Percentiles rank a stretch among this genome's conserved stretches.
Evolutionary conservation across 1,140 invertebrate species (phyloP).

Genomic region (Drosophila nannoptera): DNA sequence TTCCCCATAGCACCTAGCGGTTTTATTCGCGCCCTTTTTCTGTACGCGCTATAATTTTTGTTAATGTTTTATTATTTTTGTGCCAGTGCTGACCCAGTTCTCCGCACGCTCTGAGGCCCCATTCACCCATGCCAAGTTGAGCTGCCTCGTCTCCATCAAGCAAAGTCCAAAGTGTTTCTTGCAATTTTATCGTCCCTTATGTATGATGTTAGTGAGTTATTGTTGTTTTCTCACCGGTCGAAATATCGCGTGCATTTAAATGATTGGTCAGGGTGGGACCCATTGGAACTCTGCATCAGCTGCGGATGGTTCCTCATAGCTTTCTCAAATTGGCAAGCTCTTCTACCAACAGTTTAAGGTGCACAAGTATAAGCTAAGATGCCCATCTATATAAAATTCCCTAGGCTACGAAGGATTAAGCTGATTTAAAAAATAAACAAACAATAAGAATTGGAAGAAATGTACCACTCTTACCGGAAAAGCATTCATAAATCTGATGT

Average conservation of each 20-base stretch:
- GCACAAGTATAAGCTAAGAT: too few relatives aligned
- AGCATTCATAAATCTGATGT: constrained; percentile 21
- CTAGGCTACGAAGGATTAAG: too few relatives aligned
- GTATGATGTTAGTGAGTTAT: constrained; percentile 56
- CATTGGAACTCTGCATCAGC: constrained; percentile 47
- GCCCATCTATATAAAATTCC: too few relatives aligned
- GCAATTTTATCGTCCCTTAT: constrained; percentile 56
- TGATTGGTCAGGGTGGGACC: constrained; percentile 62
- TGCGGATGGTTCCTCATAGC: constrained; percentile 12
- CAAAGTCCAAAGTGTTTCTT: constrained; percentile 45
- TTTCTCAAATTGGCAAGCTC: too few relatives aligned
- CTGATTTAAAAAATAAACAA: too few relatives aligned
- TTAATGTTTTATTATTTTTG: constrained; percentile 76
- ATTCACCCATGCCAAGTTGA: constrained; percentile 17
- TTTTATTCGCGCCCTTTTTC: constrained; percentile 33
- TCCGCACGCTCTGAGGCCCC: constrained; percentile 51
- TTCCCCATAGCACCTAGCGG: constrained; percentile 13
- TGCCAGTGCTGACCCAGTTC: constrained; percentile 62
- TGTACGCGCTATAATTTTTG: constrained; percentile 68
- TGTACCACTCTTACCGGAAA: not conserved
- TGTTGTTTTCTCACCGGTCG: constrained; percentile 36
- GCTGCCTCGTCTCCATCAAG: constrained; percentile 37
- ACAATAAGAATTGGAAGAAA: too few relatives aligned
- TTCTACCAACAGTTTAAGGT: too few relatives aligned
- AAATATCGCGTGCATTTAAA: constrained; percentile 76